Percentiles rank a stretch among this genome's conserved stretches.
Conservation (phyloP, 1,140 invertebrate genomes). For the Eueides isabella region DNA sequence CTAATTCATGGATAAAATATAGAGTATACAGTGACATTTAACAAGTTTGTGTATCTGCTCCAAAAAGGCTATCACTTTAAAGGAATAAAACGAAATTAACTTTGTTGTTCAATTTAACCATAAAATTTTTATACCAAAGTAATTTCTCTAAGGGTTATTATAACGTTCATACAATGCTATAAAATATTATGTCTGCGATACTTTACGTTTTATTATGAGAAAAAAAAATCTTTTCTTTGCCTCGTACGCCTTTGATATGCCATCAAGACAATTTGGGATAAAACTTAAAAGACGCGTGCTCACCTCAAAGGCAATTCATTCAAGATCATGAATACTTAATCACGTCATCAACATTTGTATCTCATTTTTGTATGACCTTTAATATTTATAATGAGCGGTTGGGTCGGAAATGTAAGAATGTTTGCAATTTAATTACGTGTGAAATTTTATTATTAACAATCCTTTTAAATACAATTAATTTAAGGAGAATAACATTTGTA, state of each 20-base stretch:
- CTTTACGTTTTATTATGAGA: slow-evolving; percentile 22
- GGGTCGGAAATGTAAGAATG: background rate
- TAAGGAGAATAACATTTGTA: no score
- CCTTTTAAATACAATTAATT: background rate
- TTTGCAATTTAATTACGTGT: background rate
- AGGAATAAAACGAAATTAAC: background rate
- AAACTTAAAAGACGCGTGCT: slow-evolving; percentile 19
- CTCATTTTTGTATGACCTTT: slow-evolving; percentile 6
- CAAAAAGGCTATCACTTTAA: slow-evolving; percentile 8
- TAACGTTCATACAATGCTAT: slow-evolving; percentile 11
- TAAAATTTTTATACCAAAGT: background rate
- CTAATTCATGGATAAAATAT: no score
- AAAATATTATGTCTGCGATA: slow-evolving; percentile 19
- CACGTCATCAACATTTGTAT: slow-evolving; percentile 14
- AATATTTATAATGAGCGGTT: background rate
- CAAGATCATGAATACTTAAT: slow-evolving; percentile 27
- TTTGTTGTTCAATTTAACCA: slow-evolving; percentile 3
- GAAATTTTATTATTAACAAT: background rate
- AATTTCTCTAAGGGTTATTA: background rate
- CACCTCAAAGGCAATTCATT: slow-evolving; percentile 23
- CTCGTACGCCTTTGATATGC: slow-evolving; percentile 22
- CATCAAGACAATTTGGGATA: slow-evolving; percentile 19
- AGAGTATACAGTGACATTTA: no score
- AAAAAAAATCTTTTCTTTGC: slow-evolving; percentile 6
- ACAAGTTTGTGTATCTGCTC: background rate